phyloP scores from a whole-genome alignment of 2,888 invertebrate genomes.

The Drosophila mulleri region DNA sequence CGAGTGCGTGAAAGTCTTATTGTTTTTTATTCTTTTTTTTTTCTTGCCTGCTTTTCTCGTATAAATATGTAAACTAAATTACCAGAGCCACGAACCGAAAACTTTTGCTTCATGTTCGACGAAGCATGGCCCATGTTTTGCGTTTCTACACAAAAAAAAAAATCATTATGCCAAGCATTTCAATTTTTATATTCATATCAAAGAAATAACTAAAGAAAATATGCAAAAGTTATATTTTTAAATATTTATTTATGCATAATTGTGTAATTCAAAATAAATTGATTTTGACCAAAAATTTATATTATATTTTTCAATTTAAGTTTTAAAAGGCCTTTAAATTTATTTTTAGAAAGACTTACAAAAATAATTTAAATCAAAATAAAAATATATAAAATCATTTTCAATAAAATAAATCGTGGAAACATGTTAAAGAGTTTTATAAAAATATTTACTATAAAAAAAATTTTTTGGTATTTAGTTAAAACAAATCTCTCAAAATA shows the following conservation, averaged over 20 bases:
- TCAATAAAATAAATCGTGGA: too few relatives aligned
- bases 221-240: neutral
- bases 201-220: neutral
- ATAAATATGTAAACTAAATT: constrained; percentile 60
- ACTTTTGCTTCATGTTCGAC: constrained; percentile 34
- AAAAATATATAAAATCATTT: too few relatives aligned
- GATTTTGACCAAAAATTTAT: too few relatives aligned
- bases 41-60: neutral
- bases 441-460: neutral
- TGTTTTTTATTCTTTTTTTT: constrained; percentile 7
- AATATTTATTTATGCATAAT: neutral
- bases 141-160: neutral
- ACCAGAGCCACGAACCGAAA: constrained; percentile 32
- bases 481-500: neutral
- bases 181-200: neutral
- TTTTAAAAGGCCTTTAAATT: too few relatives aligned
- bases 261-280: too few relatives aligned
- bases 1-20: constrained; percentile 23
- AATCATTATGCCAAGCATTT: neutral
- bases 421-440: too few relatives aligned
- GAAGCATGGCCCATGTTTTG: constrained; percentile 5
- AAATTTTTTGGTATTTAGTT: neutral
- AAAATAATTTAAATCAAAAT: too few relatives aligned
- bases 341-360: too few relatives aligned
- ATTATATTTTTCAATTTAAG: too few relatives aligned